Evolutionary conservation across 2,888 invertebrate genomes (phyloP).

Genomic region (Diarsia rubi): DNA sequence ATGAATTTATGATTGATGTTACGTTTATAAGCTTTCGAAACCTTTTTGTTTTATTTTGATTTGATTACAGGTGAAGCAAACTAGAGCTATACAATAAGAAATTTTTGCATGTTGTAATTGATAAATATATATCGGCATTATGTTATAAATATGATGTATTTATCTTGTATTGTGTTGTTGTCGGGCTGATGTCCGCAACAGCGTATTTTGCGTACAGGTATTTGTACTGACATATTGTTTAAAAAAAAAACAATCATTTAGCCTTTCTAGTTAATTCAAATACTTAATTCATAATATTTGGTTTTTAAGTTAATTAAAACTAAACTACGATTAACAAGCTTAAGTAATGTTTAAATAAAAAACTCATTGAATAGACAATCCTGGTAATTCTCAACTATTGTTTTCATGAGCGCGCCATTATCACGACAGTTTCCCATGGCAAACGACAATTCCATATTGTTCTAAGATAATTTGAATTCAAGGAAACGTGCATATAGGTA

Average conservation of each 20-base stretch:
- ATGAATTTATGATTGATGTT: slow-evolving; percentile 7
- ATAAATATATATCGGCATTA: background rate
- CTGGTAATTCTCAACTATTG: slow-evolving; percentile 60
- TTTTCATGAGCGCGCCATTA: slow-evolving; percentile 24
- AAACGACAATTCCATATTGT: slow-evolving; percentile 58
- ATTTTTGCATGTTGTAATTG: background rate
- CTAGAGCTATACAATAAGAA: background rate
- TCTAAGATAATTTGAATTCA: slow-evolving; percentile 37
- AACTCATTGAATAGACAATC: slow-evolving; percentile 47
- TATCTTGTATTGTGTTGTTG: no score
- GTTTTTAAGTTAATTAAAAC: background rate
- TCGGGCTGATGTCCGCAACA: no score
- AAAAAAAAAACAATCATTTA: background rate
- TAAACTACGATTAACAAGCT: background rate
- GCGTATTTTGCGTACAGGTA: no score
- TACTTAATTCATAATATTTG: background rate
- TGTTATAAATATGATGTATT: background rate
- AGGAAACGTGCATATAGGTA: slow-evolving; percentile 28
- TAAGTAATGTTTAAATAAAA: slow-evolving; percentile 15
- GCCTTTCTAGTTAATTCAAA: background rate
- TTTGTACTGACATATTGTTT: background rate
- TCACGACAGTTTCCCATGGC: slow-evolving; percentile 55
- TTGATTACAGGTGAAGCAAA: background rate
- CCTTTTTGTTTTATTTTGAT: background rate
- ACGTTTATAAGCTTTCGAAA: slow-evolving; percentile 1